These are phyloP conservation scores for Drosophila rufa DNA, from an alignment of 1,140 invertebrate species.

Conservation along the genomic window DNA sequence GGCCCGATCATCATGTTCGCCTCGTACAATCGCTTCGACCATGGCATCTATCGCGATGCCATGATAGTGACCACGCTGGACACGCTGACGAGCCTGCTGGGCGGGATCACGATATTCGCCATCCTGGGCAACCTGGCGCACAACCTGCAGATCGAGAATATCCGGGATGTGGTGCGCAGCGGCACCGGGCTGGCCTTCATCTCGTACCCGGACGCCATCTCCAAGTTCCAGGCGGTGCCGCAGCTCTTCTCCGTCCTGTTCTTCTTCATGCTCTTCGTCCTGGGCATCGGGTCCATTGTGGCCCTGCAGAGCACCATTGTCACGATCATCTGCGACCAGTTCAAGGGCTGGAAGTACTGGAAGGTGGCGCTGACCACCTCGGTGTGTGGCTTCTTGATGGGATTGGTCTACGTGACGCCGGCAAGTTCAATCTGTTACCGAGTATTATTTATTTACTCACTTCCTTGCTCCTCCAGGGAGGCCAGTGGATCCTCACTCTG, in stretches of 20 bases:
- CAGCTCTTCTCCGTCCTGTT: constrained; percentile 93
- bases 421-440: constrained; percentile 85
- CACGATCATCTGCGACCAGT: constrained; percentile 90
- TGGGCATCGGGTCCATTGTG: constrained; percentile 92
- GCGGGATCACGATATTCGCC: constrained; percentile 93
- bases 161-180: constrained; percentile 87
- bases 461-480: constrained; percentile 88
- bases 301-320: constrained; percentile 89
- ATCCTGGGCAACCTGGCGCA: constrained; percentile 90
- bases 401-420: constrained; percentile 92
- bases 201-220: constrained; percentile 95
- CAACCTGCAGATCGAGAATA: constrained; percentile 86
- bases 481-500: constrained; percentile 93
- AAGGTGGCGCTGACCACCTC: constrained; percentile 88
- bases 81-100: constrained; percentile 91
- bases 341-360: constrained; percentile 88
- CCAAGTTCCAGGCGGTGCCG: constrained; percentile 91
- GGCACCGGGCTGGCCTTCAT: constrained; percentile 93
- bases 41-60: constrained; percentile 92
- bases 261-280: constrained; percentile 95
- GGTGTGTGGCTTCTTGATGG: constrained; percentile 88
- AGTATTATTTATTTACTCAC: not conserved
- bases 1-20: constrained; percentile 93
- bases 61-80: constrained; percentile 90
- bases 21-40: constrained; percentile 93